Percentiles rank a stretch among this genome's conserved stretches.
Conservation (phyloP, 2,113 vertebrate genomes). For the Carettochelys insculpta region DNA sequence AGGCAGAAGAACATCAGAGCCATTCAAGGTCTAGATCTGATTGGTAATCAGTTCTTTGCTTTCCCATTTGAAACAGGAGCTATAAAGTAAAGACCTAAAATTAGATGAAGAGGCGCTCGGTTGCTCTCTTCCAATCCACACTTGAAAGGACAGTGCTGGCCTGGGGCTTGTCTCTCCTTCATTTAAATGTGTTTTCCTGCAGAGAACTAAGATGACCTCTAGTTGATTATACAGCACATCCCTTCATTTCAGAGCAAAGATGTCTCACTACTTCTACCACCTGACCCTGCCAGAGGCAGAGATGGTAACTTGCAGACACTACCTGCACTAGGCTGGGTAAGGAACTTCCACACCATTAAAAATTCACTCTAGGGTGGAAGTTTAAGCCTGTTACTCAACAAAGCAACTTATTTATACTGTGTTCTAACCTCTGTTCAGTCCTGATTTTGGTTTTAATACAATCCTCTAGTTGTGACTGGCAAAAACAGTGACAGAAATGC, state of each 20-base stretch:
- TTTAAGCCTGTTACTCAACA: constrained; percentile 7
- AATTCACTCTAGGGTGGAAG: background rate
- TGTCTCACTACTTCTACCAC: background rate
- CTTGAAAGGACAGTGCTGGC: background rate
- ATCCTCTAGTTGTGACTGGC: constrained; percentile 35
- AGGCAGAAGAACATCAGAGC: background rate
- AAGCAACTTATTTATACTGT: constrained; percentile 39
- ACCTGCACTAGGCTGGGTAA: background rate
- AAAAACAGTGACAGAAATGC: background rate
- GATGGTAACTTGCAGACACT: background rate
- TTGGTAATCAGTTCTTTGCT: background rate
- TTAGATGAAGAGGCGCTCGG: background rate
- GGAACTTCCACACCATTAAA: background rate
- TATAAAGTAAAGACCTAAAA: background rate
- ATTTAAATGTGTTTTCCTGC: background rate
- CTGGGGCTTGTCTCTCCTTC: background rate
- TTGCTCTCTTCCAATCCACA: background rate
- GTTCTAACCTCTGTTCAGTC: constrained; percentile 2
- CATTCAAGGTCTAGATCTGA: accelerated
- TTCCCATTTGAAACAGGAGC: constrained; percentile 26
- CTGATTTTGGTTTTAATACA: background rate
- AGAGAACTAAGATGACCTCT: background rate
- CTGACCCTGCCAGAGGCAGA: background rate
- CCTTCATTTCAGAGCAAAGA: background rate
- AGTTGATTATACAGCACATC: background rate